phyloP scores from a whole-genome alignment of 2,113 vertebrate genomes.

The Oenanthe oenanthe region DNA sequence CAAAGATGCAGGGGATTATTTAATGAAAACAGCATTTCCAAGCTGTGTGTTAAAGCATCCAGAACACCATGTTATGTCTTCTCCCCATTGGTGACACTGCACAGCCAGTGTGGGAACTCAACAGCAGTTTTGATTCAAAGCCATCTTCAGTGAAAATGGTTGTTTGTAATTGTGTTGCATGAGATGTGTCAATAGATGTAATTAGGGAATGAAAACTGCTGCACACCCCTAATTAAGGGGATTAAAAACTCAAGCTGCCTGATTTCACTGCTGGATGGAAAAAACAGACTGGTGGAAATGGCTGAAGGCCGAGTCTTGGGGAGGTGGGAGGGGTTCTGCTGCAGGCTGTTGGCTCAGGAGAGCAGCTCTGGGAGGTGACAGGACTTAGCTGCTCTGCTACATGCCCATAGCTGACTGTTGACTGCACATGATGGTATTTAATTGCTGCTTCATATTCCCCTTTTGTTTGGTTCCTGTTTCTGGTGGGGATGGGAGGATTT shows the following conservation, averaged over 20 bases:
- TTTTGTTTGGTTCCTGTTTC: not conserved
- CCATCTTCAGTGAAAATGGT: conserved; percentile 17
- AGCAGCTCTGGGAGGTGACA: not conserved
- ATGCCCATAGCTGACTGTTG: not conserved
- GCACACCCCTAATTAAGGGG: conserved; percentile 49
- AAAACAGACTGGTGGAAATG: not conserved
- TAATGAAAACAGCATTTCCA: not conserved
- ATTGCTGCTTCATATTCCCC: not conserved
- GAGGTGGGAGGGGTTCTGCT: not conserved
- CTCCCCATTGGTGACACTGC: accelerated
- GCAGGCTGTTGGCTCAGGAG: accelerated
- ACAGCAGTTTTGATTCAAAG: not conserved
- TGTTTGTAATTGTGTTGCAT: conserved; percentile 53
- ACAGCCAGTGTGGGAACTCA: not conserved
- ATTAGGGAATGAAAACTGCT: conserved; percentile 54
- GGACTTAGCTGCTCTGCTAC: not conserved
- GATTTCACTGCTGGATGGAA: conserved; percentile 21
- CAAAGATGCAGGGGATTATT: not conserved
- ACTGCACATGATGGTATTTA: not conserved
- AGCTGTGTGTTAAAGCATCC: not conserved
- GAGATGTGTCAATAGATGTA: conserved; percentile 45
- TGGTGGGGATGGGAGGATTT: not conserved
- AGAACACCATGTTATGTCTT: not conserved
- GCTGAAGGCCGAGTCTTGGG: not conserved
- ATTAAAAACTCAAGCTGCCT: conserved; percentile 50